Percentiles rank a stretch among this genome's conserved stretches.
Evolutionary conservation across 2,888 invertebrate genomes (phyloP).

Genomic region (Aproaerema taeniolella): DNA sequence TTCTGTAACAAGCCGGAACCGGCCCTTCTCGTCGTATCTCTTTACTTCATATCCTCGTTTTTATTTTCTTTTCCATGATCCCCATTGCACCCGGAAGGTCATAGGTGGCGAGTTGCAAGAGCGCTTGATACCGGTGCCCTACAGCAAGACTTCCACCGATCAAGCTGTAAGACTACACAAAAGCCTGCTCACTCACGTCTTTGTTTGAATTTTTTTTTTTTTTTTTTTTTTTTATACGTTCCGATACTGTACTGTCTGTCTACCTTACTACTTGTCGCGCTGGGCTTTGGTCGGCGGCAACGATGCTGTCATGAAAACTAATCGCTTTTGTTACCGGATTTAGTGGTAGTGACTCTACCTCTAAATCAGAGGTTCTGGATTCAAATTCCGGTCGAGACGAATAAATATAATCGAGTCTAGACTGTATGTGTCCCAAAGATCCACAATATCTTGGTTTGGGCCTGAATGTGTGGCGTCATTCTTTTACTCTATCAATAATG

Average conservation of each 20-base stretch:
- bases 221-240: conserved; percentile 53
- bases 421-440: too few relatives aligned
- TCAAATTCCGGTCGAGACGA: too few relatives aligned
- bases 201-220: conserved; percentile 50
- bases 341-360: too few relatives aligned
- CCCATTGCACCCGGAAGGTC: conserved; percentile 96
- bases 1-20: conserved; percentile 23
- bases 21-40: conserved; percentile 46
- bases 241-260: conserved; percentile 61
- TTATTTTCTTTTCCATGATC: conserved; percentile 86
- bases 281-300: conserved; percentile 1
- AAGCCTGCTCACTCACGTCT: conserved; percentile 31
- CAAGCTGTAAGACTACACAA: conserved; percentile 95
- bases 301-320: too few relatives aligned
- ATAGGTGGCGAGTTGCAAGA: conserved; percentile 99
- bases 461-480: too few relatives aligned
- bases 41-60: conserved; percentile 75
- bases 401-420: too few relatives aligned
- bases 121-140: conserved; percentile 99
- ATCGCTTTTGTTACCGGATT: too few relatives aligned
- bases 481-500: too few relatives aligned
- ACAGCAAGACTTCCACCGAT: conserved; percentile 99
- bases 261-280: conserved; percentile 49
- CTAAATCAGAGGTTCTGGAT: too few relatives aligned
- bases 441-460: too few relatives aligned